phyloP scores from a whole-genome alignment of 2,797 vertebrate species.

The Diglossa cyanea region DNA sequence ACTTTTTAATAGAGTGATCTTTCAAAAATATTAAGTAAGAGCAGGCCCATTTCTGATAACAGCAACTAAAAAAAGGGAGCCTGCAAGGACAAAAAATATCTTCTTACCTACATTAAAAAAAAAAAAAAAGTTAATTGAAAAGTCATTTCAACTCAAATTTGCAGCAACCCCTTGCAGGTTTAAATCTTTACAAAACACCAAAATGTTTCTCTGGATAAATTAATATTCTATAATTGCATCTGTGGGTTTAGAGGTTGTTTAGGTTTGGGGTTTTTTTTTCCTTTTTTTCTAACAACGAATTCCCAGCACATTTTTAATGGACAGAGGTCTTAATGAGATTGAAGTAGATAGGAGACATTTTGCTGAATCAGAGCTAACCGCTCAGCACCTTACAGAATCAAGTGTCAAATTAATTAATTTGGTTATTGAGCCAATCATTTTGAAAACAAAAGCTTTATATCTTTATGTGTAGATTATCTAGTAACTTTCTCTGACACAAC shows the following conservation, averaged over 20 bases:
- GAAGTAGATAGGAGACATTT: background rate
- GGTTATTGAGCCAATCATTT: background rate
- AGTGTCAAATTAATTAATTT: background rate
- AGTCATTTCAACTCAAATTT: background rate
- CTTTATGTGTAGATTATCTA: background rate
- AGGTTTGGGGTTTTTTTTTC: rapidly evolving
- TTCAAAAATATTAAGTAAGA: background rate
- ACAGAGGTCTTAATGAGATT: background rate
- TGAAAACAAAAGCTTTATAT: background rate
- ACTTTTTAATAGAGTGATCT: background rate
- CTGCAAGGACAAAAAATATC: background rate
- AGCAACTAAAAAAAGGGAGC: rapidly evolving
- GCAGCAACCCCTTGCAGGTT: background rate
- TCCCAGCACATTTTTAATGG: background rate
- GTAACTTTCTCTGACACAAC: background rate
- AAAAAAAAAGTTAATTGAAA: background rate
- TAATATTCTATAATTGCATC: background rate
- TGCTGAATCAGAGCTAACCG: background rate
- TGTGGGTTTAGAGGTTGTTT: background rate
- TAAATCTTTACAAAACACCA: background rate
- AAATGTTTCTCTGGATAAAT: background rate
- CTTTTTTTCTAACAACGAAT: background rate
- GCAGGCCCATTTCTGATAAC: background rate
- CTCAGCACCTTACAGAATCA: background rate
- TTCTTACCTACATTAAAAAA: background rate